phyloP scores from a whole-genome alignment of 1,140 invertebrate species.

The Lutraria rhynchaena region DNA sequence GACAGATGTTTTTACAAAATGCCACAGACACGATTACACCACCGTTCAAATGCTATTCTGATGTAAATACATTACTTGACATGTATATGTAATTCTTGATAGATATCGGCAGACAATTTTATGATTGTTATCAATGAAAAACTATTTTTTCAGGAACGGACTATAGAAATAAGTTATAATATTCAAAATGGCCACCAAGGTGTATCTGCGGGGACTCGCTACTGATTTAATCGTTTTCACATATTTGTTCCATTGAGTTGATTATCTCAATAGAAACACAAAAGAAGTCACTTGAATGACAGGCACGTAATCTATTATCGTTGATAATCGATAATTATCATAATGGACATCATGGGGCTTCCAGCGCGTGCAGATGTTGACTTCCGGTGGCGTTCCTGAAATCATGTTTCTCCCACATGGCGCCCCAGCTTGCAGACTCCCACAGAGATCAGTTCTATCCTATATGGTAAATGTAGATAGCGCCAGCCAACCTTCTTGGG shows the following conservation, averaged over 20 bases:
- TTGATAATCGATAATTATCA: conserved; percentile 3
- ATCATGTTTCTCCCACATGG: conserved; percentile 46
- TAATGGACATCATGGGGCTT: background rate
- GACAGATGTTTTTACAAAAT: too few relatives aligned
- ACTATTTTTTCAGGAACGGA: conserved; percentile 27
- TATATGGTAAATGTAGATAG: conserved; percentile 56
- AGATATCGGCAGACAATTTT: background rate
- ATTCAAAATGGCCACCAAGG: conserved; percentile 41
- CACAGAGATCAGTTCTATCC: conserved; percentile 39
- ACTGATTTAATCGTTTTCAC: too few relatives aligned
- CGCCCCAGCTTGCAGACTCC: conserved; percentile 39
- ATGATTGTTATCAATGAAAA: conserved; percentile 17
- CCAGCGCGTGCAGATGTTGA: background rate
- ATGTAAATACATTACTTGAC: too few relatives aligned
- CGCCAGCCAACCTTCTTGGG: conserved; percentile 51
- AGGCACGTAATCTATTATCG: background rate
- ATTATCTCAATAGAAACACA: background rate
- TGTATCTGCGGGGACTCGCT: background rate
- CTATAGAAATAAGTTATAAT: conserved; percentile 27
- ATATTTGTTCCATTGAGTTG: too few relatives aligned
- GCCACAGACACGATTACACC: too few relatives aligned
- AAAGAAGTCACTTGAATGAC: background rate
- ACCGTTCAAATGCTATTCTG: too few relatives aligned
- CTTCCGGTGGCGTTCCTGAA: background rate
- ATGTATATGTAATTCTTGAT: too few relatives aligned